phyloP scores from a whole-genome alignment of 1,140 invertebrate species.

The Drosophila miranda region DNA sequence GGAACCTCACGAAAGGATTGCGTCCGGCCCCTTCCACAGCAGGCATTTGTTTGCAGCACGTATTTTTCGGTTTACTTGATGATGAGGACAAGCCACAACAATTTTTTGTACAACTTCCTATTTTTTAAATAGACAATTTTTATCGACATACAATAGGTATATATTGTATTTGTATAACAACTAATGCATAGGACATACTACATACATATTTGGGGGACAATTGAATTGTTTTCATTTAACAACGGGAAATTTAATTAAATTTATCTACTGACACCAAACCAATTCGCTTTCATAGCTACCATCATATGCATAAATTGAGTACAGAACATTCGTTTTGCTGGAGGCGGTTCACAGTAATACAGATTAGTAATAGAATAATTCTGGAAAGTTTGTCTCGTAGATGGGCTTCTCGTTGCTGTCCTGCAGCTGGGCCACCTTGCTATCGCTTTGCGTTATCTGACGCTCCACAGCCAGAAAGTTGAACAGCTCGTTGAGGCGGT shows the following conservation, averaged over 20 bases:
- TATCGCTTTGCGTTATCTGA: slow-evolving; percentile 83
- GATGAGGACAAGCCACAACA: neutral
- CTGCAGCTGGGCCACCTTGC: slow-evolving; percentile 82
- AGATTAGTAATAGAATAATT: slow-evolving; percentile 91
- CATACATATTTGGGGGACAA: slow-evolving; percentile 41
- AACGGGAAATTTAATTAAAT: slow-evolving; percentile 54
- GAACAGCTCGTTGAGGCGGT: slow-evolving; percentile 95
- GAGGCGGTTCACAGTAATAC: slow-evolving; percentile 16
- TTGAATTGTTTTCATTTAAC: slow-evolving; percentile 45
- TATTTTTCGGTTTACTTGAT: neutral
- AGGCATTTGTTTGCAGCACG: too few species aligned
- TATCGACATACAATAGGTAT: slow-evolving; percentile 12
- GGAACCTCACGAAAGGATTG: slow-evolving; percentile 44
- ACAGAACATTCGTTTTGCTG: slow-evolving; percentile 33
- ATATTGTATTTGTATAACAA: slow-evolving; percentile 44
- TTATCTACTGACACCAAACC: slow-evolving; percentile 52
- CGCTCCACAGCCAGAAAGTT: slow-evolving; percentile 88
- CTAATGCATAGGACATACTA: slow-evolving; percentile 52
- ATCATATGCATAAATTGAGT: slow-evolving; percentile 27
- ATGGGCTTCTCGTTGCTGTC: slow-evolving; percentile 83
- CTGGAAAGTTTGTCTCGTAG: slow-evolving; percentile 94
- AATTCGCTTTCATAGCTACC: slow-evolving; percentile 32
- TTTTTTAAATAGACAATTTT: slow-evolving; percentile 7
- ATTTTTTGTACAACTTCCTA: neutral
- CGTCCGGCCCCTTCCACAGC: neutral